Evolutionary conservation across 2,888 invertebrate genomes (phyloP).

Genomic region (Caenorhabditis imperialis): DNA sequence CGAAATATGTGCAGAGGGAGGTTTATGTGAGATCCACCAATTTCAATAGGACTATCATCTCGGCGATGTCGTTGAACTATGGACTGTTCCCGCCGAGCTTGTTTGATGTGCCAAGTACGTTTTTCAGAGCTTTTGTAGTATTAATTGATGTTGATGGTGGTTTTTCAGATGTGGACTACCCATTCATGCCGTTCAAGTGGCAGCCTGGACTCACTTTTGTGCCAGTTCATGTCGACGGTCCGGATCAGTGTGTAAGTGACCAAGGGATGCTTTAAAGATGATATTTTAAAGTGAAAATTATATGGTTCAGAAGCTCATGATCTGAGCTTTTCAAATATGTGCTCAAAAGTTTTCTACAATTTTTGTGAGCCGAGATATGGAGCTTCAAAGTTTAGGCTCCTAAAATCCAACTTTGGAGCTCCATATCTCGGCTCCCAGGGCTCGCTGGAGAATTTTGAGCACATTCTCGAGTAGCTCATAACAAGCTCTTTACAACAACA

Average conservation of each 20-base stretch:
- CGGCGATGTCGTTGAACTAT: slow-evolving; percentile 75
- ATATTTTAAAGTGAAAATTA: too few species aligned
- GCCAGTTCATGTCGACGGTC: slow-evolving; percentile 19
- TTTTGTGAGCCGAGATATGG: background rate
- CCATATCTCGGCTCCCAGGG: too few species aligned
- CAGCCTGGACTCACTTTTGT: slow-evolving; percentile 41
- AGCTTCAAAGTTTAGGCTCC: too few species aligned
- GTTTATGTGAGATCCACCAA: slow-evolving; percentile 85
- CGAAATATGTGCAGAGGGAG: slow-evolving; percentile 29
- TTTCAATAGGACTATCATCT: slow-evolving; percentile 86
- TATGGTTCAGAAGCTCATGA: background rate
- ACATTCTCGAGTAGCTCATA: too few species aligned
- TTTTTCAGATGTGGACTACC: slow-evolving; percentile 42
- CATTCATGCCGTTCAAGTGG: slow-evolving; percentile 38
- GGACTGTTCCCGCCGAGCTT: slow-evolving; percentile 57
- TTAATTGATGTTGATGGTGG: background rate
- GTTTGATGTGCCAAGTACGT: slow-evolving; percentile 31
- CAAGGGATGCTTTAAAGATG: too few species aligned
- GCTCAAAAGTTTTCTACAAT: background rate
- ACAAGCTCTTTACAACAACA: too few species aligned
- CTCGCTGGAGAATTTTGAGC: background rate
- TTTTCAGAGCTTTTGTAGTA: background rate
- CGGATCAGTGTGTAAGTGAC: slow-evolving; percentile 16
- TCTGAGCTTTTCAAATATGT: too few species aligned
- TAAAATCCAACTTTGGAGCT: too few species aligned